Base-by-base conservation (phyloP, 2,113 vertebrate species). In the Cyprinodon variegatus region DNA sequence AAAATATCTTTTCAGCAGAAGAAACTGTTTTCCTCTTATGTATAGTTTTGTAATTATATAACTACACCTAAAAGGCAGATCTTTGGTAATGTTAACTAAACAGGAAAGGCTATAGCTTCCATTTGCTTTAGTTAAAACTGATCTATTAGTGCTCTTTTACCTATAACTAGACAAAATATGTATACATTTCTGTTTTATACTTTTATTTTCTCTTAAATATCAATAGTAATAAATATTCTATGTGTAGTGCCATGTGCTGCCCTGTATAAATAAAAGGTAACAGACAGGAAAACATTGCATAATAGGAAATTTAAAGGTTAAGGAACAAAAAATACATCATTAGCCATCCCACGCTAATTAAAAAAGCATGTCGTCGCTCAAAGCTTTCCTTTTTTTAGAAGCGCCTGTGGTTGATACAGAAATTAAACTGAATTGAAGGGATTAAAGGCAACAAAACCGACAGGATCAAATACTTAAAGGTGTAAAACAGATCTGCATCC, bases 371-470 rank as follows among this genome's bases (percentile, higher is more conserved):
- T 14, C 12, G 13, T 29, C 8, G 36, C 60, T 38, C 14, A 60
- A 57, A 36, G 7, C 38, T 14, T 45, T 59, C 41, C 39, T 62
- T 45, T 3, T 29, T 29, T 22, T 61, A 39, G 60, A 17, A 29
- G 22, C 2, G 38, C 66, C 80, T 77, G 82, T 80, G 79, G 78
- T 50, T 67, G 17, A 40, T 59, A 83, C 57, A 82, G 59, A 41
- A 63, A 70, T 62, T 39, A 48, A 65, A 72, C 70, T 46, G 77
- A 67, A 78, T 86, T 61, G 14, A 48, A 82, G 57, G 53, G 65
- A 48, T 11, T 66, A 59, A 41, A 68, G 50, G 29, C 29, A 48
- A 69, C 22, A 68, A 60, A 22, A 48, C n/a, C 1, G 61, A 59
- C 65, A 37, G 61, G 68, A 70, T 72, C 70, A 66, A 66, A 70